A percentile compares a stretch with the other conserved stretches of the same genome.
phyloP scores from a whole-genome alignment of 1,140 invertebrate genomes.

The Drosophila sturtevanti region DNA sequence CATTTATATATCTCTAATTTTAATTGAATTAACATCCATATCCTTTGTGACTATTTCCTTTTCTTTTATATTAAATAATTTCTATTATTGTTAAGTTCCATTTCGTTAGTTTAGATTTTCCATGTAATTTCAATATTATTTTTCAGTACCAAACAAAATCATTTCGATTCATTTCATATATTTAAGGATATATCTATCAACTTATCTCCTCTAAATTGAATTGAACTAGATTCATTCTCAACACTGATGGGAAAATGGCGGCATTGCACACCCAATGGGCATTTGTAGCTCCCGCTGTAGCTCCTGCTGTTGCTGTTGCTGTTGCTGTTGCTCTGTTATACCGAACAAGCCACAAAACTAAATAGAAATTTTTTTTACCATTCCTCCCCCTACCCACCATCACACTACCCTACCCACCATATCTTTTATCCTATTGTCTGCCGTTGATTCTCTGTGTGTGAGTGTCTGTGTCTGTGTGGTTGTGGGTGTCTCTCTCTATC shows the following conservation, averaged over 20 bases:
- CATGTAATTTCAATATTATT: too few species aligned
- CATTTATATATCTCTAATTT: too few species aligned
- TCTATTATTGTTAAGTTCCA: too few species aligned
- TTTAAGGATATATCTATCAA: too few species aligned
- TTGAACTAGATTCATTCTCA: not conserved
- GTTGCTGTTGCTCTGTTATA: slow-evolving; percentile 43
- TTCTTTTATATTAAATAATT: too few species aligned
- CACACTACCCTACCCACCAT: not conserved
- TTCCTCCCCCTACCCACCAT: not conserved
- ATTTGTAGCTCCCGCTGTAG: slow-evolving; percentile 32
- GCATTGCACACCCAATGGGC: slow-evolving; percentile 15
- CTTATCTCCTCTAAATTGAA: too few species aligned
- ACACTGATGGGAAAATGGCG: not conserved
- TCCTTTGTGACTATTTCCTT: too few species aligned
- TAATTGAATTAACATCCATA: too few species aligned
- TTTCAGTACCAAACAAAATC: too few species aligned
- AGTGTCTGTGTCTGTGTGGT: slow-evolving; percentile 17
- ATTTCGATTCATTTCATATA: too few species aligned
- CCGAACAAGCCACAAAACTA: slow-evolving; percentile 72
- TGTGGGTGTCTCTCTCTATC: too few species aligned
- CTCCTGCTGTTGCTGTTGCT: slow-evolving; percentile 9
- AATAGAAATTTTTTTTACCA: slow-evolving; percentile 56
- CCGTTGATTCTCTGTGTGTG: slow-evolving; percentile 14
- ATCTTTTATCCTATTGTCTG: slow-evolving; percentile 12
- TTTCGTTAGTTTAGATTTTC: too few species aligned